Conservation (phyloP, 1,140 invertebrate genomes). For the Aphis craccivora region DNA sequence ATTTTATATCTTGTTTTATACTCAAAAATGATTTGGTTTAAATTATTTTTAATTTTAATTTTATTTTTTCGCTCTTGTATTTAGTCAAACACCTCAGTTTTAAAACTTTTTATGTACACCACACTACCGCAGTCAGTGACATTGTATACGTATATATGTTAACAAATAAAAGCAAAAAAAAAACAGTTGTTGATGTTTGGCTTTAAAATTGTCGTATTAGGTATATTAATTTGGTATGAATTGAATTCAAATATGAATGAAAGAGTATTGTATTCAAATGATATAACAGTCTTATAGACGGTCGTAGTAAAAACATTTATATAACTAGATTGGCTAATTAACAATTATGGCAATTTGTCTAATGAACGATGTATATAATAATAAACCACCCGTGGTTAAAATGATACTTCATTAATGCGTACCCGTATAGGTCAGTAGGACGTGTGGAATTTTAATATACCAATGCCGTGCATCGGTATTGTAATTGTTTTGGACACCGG, state of each 20-base stretch:
- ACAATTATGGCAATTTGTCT: conserved; percentile 15
- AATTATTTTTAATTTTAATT: neutral
- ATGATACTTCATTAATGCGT: conserved; percentile 1
- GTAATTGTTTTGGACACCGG: neutral
- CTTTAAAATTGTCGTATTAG: neutral
- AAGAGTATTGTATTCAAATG: neutral
- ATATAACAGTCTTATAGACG: neutral
- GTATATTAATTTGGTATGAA: neutral
- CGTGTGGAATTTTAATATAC: neutral
- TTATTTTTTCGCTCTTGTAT: neutral
- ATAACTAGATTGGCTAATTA: conserved; percentile 17
- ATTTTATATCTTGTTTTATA: no score
- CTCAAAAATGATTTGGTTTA: neutral
- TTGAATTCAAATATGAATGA: neutral
- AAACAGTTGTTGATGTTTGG: neutral
- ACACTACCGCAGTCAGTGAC: no score
- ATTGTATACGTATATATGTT: neutral
- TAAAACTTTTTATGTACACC: neutral
- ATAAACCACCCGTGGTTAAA: neutral
- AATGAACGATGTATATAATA: neutral
- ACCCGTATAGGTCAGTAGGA: conserved; percentile 48
- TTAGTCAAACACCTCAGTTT: neutral
- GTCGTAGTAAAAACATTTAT: neutral
- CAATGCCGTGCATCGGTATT: neutral
- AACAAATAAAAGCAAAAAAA: neutral